Base-by-base conservation (phyloP, 92 coral and sea anemone species). In the Zoanthus sansibaricus region DNA sequence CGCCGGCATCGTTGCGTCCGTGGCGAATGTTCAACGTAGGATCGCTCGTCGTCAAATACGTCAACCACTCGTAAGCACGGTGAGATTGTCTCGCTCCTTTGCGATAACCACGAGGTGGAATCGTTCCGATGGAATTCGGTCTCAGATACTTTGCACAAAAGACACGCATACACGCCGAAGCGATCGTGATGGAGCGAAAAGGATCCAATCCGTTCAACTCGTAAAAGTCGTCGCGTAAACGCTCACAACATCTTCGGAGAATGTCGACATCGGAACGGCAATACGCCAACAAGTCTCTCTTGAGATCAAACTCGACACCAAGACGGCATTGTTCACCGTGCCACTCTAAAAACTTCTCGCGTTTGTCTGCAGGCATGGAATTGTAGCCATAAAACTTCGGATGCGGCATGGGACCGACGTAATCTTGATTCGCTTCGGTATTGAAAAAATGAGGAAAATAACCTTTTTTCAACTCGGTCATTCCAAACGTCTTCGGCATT, bases 401-500 rank as follows among this genome's bases (percentile, higher is more conserved):
- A 8, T 20, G 77, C 9, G 85, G 90, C 51, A 87, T 86, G 3
- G 86, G 78, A 14, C 90, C 90, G 0, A 87, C 56, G 68, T 87
- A 87, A n/a, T 77, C 31, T 58, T 78, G 85, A 64, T 87, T 87
- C 0, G 1, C 83, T 9, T 49, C 18, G 1, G 61, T 46, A 47
- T 76, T 86, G 25, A 86, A 86, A 37, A 86, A 62, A 13, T 86
- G 89, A 15, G 75, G 89, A 46, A 84, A 84, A 30, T 58, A 58
- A 0, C 66, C 66, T 58, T 49, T 49, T 10, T 49, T 49, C 12
- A 49, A 32, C 61, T 85, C 88, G 1, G 74, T 16, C 15, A 85
- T 21, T 15, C 89, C 89, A 75, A 86, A 86, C 5, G 89, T 86
- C 21, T 86, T 86, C 15, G 90, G 90, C 3, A 87, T 64, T 0